Percentiles rank a stretch among this genome's conserved stretches.
These are phyloP conservation scores for Chironomus striatipennis DNA, from an alignment of 1,140 invertebrate genomes.

Conservation along the genomic window DNA sequence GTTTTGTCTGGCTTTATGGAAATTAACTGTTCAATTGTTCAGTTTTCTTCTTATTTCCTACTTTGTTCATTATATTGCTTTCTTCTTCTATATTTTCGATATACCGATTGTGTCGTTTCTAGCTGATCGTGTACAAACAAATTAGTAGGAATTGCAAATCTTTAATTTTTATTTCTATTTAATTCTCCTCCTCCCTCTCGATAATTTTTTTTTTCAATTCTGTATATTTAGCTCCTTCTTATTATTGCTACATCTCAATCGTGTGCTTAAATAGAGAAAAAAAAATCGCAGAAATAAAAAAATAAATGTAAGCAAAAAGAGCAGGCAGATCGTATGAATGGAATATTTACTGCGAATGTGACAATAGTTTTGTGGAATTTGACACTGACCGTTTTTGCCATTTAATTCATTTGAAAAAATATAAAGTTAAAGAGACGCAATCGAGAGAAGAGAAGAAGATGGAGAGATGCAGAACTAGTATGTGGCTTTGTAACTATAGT, in stretches of 20 bases:
- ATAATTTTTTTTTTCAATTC: too few species aligned
- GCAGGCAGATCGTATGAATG: background rate
- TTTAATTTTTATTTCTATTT: background rate
- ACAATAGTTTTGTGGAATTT: conserved; percentile 22
- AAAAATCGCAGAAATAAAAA: background rate
- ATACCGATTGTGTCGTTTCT: background rate
- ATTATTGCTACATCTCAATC: background rate
- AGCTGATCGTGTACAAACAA: background rate
- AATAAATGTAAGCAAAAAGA: background rate
- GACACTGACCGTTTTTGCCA: conserved; percentile 16
- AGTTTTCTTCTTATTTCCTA: too few species aligned
- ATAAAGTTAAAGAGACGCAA: background rate
- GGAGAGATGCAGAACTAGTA: too few species aligned
- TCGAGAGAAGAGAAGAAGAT: too few species aligned
- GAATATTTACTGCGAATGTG: background rate
- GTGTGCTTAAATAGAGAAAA: background rate
- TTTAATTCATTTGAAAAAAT: conserved; percentile 9
- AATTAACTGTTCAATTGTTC: conserved; percentile 21
- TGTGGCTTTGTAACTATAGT: too few species aligned
- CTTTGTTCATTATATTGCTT: background rate
- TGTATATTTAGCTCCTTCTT: background rate
- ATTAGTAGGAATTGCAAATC: conserved; percentile 13
- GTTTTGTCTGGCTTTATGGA: conserved; percentile 22
- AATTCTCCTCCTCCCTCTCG: background rate
- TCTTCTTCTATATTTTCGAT: background rate